Evolutionary conservation across 2,888 invertebrate genomes (phyloP), one percentile per base, ranked within the genome.

Genomic region (Eledona agricola): DNA sequence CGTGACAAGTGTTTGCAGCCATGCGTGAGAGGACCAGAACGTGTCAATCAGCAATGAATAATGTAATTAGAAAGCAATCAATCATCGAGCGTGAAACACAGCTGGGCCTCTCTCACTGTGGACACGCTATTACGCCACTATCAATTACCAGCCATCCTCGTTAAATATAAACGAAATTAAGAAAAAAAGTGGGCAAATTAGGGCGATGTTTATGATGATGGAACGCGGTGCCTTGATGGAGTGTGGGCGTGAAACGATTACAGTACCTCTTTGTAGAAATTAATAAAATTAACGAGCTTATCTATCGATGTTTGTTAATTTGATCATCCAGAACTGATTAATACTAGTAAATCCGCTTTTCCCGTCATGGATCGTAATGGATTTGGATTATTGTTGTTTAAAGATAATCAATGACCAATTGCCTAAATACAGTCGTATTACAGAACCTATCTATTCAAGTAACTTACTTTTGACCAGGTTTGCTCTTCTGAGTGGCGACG

Each of bases 11-110:
- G 32, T 31, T 49, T 59, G 59, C 55, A 54, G 25, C 55, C 55
- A 38, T 56, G 54, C 57, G 38, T 50, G 49, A 49, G 55, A 53
- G 57, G 61, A 57, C 59, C 47, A 54, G 51, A 55, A 26, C 59
- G 56, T 67, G 73, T 73, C 74, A 74, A 70, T 73, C 72, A 72
- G 60, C 71, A 70, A 72, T 70, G 69, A 71, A 73, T 74, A 73
- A 74, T 73, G 72, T 74, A 73, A 74, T 74, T 74, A 73, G 73
- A 70, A 69, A 65, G 70, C 69, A 70, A 74, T 74, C 72, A 73
- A 74, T 74, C 73, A 73, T 72, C 69, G 60, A 61, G 61, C 60
- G 57, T 57, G 57, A 60, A 66, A 64, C 68, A 64, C 73, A 72
- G 71, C 71, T 72, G 72, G 58, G 64, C 62, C 59, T 60, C 67